These are phyloP conservation scores for Perca fluviatilis DNA, from an alignment of 2,113 vertebrate genomes.

Conservation along the genomic window DNA sequence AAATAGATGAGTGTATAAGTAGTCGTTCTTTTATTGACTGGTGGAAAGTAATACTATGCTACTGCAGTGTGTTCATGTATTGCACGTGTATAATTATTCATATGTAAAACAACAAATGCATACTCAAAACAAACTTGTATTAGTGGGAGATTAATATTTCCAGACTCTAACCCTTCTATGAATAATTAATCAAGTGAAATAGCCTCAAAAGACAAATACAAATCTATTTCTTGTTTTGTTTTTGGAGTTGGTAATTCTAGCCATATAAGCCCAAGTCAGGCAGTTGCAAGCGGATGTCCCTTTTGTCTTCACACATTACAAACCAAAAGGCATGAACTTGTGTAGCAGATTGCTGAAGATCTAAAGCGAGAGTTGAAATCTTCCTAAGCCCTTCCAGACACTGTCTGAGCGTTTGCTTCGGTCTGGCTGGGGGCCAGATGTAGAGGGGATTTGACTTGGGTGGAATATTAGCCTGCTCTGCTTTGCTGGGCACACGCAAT, in stretches of 20 bases:
- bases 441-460: conserved; percentile 33
- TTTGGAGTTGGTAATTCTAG: background rate
- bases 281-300: background rate
- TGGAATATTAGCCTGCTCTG: conserved; percentile 20
- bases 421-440: conserved; percentile 14
- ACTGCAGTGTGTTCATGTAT: background rate
- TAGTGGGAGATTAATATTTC: background rate
- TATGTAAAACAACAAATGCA: background rate
- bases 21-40: background rate
- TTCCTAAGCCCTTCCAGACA: conserved; percentile 35
- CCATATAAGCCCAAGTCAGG: background rate
- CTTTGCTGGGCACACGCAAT: conserved; percentile 13
- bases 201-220: background rate
- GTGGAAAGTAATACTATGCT: background rate
- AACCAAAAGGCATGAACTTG: conserved; percentile 1
- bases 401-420: conserved; percentile 36
- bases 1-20: background rate
- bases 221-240: background rate
- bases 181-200: background rate
- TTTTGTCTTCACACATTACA: conserved; percentile 28
- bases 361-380: conserved; percentile 36
- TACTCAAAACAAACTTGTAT: background rate
- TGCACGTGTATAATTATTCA: background rate
- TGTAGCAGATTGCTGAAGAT: conserved; percentile 27
- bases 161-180: background rate